Evolutionary conservation across 1,140 invertebrate species (phyloP).

Genomic region (Dolichoris vasculosae): DNA sequence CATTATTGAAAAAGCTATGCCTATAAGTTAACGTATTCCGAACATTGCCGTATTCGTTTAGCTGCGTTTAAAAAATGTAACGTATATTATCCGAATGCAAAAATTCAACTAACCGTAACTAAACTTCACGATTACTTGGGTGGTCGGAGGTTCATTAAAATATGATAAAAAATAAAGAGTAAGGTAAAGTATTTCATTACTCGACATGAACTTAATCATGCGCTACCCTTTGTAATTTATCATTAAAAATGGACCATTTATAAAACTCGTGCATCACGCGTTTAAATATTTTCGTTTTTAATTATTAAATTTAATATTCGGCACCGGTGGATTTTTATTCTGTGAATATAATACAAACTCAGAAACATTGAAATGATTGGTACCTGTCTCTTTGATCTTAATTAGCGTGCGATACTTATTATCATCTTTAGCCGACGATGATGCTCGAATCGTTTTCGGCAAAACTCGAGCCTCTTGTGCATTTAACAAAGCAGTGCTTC

Average conservation of each 20-base stretch:
- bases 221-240: slow-evolving; percentile 29
- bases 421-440: not conserved
- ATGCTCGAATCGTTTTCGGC: not conserved
- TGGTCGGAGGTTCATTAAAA: slow-evolving; percentile 31
- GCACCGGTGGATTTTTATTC: not conserved
- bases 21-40: no score
- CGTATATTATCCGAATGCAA: not conserved
- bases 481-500: not conserved
- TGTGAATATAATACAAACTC: not conserved
- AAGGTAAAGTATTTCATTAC: slow-evolving; percentile 40
- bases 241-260: not conserved
- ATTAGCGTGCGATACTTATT: not conserved
- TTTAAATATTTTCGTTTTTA: slow-evolving; percentile 27
- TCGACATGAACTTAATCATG: not conserved
- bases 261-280: not conserved
- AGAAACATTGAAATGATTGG: not conserved
- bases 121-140: not conserved
- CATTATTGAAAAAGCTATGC: no score
- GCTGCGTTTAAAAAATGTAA: no score
- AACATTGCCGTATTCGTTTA: no score
- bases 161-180: slow-evolving; percentile 24
- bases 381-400: not conserved
- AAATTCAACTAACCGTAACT: not conserved
- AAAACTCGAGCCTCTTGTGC: not conserved
- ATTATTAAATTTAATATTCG: slow-evolving; percentile 9